Evolutionary conservation across 2,113 vertebrate species (phyloP).

Genomic region (Litocranius walleri): DNA sequence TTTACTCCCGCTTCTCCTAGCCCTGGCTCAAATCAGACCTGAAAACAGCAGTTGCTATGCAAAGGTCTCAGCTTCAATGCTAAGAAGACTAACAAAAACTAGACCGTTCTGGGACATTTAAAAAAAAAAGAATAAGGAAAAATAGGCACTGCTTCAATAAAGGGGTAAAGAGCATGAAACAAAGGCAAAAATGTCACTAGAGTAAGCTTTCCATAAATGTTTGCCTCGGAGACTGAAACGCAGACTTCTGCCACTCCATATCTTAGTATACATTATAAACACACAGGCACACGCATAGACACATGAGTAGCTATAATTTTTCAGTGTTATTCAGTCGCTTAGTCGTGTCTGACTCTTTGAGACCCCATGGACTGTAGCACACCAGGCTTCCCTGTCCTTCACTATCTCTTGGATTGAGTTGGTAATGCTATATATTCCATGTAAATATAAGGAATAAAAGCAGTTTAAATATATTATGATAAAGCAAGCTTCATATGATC

Average conservation of each 20-base stretch:
- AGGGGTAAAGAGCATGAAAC: neutral
- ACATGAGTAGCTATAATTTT: neutral
- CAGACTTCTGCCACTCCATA: neutral
- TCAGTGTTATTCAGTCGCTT: neutral
- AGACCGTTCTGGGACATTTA: neutral
- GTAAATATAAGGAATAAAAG: neutral
- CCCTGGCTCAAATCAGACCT: neutral
- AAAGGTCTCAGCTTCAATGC: neutral
- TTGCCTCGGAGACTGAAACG: neutral
- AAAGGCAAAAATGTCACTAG: neutral
- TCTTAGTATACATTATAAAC: neutral
- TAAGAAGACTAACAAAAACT: conserved; percentile 20
- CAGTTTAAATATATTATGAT: neutral
- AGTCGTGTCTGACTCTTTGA: neutral
- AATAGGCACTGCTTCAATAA: neutral
- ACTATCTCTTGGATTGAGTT: neutral
- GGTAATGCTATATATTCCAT: neutral
- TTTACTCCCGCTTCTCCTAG: neutral
- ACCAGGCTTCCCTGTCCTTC: neutral
- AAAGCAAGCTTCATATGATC: neutral
- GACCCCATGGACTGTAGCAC: neutral
- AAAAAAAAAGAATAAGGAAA: neutral
- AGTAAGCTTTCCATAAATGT: neutral
- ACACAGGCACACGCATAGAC: neutral
- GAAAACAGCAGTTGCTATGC: neutral